Evolutionary conservation across 2,888 invertebrate species (phyloP).

Genomic region (Empis livida): DNA sequence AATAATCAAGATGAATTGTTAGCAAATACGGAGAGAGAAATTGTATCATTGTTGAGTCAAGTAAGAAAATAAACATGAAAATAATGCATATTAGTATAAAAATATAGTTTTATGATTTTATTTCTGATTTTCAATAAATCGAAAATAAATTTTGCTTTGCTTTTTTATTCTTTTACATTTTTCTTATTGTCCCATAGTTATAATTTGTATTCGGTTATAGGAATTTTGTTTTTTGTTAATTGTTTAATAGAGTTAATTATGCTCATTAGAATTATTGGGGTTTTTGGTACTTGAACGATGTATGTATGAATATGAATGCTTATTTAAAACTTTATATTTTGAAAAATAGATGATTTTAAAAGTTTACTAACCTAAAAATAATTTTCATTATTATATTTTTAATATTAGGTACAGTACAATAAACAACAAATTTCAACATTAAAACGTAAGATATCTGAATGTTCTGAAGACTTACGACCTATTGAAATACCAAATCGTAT

Average conservation of each 20-base stretch:
- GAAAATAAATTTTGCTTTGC: too few relatives aligned
- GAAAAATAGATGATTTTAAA: too few relatives aligned
- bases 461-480: constrained; percentile 45
- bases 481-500: constrained; percentile 56
- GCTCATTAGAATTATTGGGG: too few relatives aligned
- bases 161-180: too few relatives aligned
- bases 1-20: constrained; percentile 58
- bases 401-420: constrained; percentile 79
- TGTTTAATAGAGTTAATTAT: too few relatives aligned
- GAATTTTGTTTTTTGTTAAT: too few relatives aligned
- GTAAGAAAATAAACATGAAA: constrained; percentile 46
- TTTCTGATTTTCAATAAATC: too few relatives aligned
- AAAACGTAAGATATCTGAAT: constrained; percentile 53
- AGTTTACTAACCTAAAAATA: background rate
- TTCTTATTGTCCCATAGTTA: too few relatives aligned
- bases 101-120: background rate
- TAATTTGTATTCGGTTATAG: too few relatives aligned
- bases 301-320: too few relatives aligned
- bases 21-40: constrained; percentile 85
- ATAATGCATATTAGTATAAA: background rate
- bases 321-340: background rate
- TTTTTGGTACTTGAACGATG: too few relatives aligned
- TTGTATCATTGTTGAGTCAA: constrained; percentile 89
- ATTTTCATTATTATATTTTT: constrained; percentile 4
- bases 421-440: constrained; percentile 82